phyloP scores from a whole-genome alignment of 2,797 vertebrate genomes.

The Rachycentron canadum region DNA sequence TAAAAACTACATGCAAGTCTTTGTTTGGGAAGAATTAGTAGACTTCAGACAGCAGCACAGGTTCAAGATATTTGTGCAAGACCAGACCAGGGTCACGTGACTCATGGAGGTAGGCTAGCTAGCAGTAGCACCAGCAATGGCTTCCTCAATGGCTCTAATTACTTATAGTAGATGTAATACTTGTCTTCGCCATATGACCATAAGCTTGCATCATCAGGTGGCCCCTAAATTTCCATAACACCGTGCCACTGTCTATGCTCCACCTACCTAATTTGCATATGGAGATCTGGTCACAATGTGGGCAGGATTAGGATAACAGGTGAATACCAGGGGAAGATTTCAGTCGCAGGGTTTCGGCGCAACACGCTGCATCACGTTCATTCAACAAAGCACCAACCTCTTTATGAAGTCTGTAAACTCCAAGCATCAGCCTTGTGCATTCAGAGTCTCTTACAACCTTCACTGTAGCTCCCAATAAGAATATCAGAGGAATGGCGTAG shows the following conservation, averaged over 20 bases:
- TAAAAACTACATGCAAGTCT: not conserved
- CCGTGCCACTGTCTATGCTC: too few species aligned
- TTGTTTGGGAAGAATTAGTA: not conserved
- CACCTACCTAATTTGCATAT: too few species aligned
- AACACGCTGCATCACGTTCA: not conserved
- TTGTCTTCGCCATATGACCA: not conserved
- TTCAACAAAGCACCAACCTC: slow-evolving; percentile 1
- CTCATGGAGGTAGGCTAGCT: not conserved
- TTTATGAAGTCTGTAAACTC: slow-evolving; percentile 32
- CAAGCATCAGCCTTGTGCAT: slow-evolving; percentile 14
- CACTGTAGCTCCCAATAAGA: slow-evolving; percentile 49
- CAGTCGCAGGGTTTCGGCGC: not conserved
- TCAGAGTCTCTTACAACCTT: slow-evolving; percentile 44
- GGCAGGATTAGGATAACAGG: not conserved
- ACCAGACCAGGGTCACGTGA: too few species aligned
- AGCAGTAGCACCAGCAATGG: too few species aligned
- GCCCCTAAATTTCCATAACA: too few species aligned
- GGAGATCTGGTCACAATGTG: too few species aligned
- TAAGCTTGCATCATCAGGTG: not conserved
- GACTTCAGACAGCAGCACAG: too few species aligned
- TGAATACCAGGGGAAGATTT: not conserved
- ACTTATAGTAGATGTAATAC: not conserved
- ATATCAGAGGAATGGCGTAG: slow-evolving; percentile 54
- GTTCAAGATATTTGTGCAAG: too few species aligned
- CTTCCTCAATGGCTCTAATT: too few species aligned